phyloP scores from a whole-genome alignment of 92 coral and sea anemone genomes.

The Porites evermanni region DNA sequence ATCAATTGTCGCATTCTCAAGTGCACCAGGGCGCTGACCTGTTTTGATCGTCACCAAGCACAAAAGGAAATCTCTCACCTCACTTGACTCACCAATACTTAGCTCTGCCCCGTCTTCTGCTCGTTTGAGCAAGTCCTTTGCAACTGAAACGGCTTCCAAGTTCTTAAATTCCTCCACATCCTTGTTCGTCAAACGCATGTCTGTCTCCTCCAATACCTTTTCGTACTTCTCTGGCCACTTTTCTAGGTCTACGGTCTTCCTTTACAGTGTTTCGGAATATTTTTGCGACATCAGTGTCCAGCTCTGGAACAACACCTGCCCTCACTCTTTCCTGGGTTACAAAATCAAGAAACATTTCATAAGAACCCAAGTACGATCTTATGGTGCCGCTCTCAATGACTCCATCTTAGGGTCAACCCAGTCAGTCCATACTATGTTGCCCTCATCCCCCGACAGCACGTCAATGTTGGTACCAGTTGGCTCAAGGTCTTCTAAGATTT shows the following conservation, averaged over 20 bases:
- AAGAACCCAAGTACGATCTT: neutral
- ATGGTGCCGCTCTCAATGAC: neutral
- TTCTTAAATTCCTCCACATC: neutral
- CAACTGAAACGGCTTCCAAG: neutral
- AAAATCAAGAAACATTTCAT: constrained; percentile 1
- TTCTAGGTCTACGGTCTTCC: constrained; percentile 6
- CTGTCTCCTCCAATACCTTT: neutral
- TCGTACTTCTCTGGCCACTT: neutral
- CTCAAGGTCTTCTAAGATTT: constrained; percentile 7
- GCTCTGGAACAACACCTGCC: neutral
- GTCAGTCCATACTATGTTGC: constrained; percentile 7
- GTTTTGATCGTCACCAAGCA: neutral
- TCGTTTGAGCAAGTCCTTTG: neutral
- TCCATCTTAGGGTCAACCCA: constrained; percentile 11
- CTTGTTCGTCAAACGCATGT: neutral
- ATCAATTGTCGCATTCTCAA: neutral
- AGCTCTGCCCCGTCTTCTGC: neutral
- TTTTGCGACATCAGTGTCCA: neutral
- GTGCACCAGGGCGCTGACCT: neutral
- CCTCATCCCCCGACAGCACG: constrained; percentile 11
- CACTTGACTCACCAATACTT: neutral
- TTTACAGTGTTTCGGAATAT: constrained; percentile 3
- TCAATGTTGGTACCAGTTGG: neutral
- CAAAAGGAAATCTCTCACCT: neutral
- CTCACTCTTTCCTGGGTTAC: constrained; percentile 5